phyloP scores from a whole-genome alignment of 2,113 vertebrate genomes.

The Dasypus novemcinctus region DNA sequence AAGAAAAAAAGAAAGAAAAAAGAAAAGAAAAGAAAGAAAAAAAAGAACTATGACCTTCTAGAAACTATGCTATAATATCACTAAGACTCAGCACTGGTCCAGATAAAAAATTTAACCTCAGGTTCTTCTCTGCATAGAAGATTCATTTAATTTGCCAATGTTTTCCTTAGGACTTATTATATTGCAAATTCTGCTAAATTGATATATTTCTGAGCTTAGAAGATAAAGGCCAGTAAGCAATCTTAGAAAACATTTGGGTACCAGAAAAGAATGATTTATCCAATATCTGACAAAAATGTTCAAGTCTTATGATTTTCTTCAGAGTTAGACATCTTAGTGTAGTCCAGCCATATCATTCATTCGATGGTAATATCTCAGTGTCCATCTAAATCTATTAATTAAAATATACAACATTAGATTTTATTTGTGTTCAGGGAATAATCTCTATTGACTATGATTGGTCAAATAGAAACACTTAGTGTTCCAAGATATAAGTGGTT shows the following conservation, averaged over 20 bases:
- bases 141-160: slow-evolving; percentile 9
- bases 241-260: slow-evolving; percentile 2
- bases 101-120: slow-evolving; percentile 21
- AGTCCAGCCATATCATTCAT: neutral
- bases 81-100: neutral
- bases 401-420: neutral
- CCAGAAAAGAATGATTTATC: neutral
- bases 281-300: slow-evolving; percentile 12
- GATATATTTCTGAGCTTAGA: neutral
- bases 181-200: slow-evolving; percentile 26
- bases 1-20: neutral
- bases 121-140: neutral
- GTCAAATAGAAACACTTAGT: neutral
- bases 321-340: neutral
- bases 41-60: neutral
- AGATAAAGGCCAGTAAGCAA: neutral
- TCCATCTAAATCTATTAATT: neutral
- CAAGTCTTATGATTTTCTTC: neutral
- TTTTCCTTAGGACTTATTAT: neutral
- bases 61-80: neutral
- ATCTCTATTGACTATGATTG: slow-evolving; percentile 12
- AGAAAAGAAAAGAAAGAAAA: neutral
- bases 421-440: slow-evolving; percentile 18
- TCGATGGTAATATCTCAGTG: neutral
- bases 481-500: neutral